Conservation (phyloP, 2,888 invertebrate species). For the Spatulosminthurus flaviceps region DNA sequence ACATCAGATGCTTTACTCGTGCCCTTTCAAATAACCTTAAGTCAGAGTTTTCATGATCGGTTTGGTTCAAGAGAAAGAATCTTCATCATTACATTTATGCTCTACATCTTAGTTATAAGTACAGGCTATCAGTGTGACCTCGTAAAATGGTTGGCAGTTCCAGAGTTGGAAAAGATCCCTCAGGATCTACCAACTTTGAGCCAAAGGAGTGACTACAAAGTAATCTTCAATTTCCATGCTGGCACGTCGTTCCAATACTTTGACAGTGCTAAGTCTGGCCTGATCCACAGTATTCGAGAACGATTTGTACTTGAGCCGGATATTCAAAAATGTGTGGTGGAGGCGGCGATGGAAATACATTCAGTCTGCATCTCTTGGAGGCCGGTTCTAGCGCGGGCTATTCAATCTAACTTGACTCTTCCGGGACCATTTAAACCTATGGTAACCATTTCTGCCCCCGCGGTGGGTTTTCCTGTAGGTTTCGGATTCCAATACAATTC, state of each 20-base stretch:
- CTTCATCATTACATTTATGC: background rate
- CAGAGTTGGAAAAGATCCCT: background rate
- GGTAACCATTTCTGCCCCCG: background rate
- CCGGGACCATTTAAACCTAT: background rate
- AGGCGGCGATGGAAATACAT: background rate
- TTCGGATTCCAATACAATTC: slow-evolving; percentile 15
- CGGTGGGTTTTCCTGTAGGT: background rate
- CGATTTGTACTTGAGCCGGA: background rate
- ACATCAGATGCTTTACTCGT: background rate
- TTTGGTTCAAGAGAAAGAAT: background rate
- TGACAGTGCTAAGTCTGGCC: slow-evolving; percentile 1
- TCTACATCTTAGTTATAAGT: slow-evolving; percentile 1
- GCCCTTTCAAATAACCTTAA: slow-evolving; percentile 7
- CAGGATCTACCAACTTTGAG: background rate
- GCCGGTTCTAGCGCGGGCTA: background rate
- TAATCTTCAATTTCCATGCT: slow-evolving; percentile 3
- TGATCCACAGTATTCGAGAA: background rate
- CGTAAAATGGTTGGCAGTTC: background rate
- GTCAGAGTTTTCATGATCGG: background rate
- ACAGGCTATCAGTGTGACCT: slow-evolving; percentile 16
- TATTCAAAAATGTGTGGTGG: slow-evolving; percentile 1
- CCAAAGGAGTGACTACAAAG: background rate
- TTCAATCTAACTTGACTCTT: background rate
- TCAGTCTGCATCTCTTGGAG: slow-evolving; percentile 12
- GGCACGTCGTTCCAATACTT: slow-evolving; percentile 27